Base-by-base conservation (phyloP, 2,888 invertebrate species). In the Hyles lineata region DNA sequence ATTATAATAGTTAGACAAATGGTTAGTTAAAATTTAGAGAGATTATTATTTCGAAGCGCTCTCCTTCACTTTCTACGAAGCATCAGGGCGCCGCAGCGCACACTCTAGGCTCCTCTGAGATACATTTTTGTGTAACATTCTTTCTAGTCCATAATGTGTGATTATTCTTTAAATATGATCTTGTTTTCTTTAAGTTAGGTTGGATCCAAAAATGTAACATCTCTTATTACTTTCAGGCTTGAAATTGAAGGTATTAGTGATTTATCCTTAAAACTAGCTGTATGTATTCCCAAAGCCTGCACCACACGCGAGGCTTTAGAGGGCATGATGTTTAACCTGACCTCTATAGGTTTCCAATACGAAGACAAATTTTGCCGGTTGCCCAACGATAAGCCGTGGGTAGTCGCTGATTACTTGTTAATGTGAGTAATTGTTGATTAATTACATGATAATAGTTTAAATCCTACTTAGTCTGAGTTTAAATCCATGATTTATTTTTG, bases 371-470 rank as follows among this genome's bases (percentile, higher is more conserved):
- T 82, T 72, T 92, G 90, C 72, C 85, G 93, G 11, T 76, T 93
- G 23, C 90, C 90, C 0, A 83, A 90, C 58, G 93, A 93, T 62
- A 93, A 92, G 70, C 89, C 86, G 1, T 92, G 89, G 87, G 90
- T 89, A 1, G 74, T 88, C 4, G 93, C 83, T 9, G 93, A 93
- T 73, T 91, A 90, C 71, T 83, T 90, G 25, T 90, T 91, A 11
- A 77, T 88, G 93, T 93, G 80, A 89, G 91, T 89, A 76, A 69
- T 21, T 63, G 7, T 43, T 25, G 15, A 50, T 23, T 2, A 29
- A 4, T 67, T 5, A 23, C 19, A 62, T 29, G 61, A 19, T 62
- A 25, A 11, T n/a, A 7, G 19, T 3, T n/a, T 55, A 55, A 55
- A 55, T n/a, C 15, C 3, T n/a, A n/a, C n/a, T n/a, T n/a, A n/a